Evolutionary conservation across 2,797 vertebrate genomes (phyloP).

Genomic region (Gobio occitaniae): DNA sequence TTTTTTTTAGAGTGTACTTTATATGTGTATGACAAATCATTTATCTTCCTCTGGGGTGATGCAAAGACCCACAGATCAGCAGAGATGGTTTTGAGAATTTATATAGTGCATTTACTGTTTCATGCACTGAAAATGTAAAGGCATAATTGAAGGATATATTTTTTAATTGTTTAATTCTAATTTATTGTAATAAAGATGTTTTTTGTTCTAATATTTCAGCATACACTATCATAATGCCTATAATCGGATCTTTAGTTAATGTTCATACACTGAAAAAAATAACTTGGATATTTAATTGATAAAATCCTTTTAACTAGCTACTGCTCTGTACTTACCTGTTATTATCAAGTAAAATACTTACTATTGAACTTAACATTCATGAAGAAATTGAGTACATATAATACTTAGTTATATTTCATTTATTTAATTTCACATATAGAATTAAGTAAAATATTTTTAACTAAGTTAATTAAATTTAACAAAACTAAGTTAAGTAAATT

Average conservation of each 20-base stretch:
- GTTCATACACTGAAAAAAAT: neutral
- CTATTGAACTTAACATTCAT: no score
- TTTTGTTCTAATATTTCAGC: neutral
- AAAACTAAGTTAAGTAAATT: no score
- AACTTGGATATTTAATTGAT: no score
- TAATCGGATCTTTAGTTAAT: neutral
- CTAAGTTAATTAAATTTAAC: no score
- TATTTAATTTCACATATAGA: no score
- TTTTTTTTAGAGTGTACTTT: no score
- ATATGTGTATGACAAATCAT: neutral
- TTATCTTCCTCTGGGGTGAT: neutral
- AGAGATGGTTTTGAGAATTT: conserved; percentile 14
- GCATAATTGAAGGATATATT: conserved; percentile 11
- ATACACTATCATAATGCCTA: neutral
- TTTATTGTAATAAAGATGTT: neutral
- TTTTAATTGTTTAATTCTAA: neutral
- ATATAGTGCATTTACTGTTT: neutral
- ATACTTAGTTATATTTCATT: no score
- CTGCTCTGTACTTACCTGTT: no score
- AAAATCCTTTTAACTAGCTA: no score
- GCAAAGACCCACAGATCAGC: neutral
- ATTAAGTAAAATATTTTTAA: no score
- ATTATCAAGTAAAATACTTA: no score
- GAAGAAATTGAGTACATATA: no score
- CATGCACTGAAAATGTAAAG: conserved; percentile 18